Percentiles rank a stretch among this genome's conserved stretches.
Conservation (phyloP, 1,140 invertebrate species). For the Hycleus phaleratus region DNA sequence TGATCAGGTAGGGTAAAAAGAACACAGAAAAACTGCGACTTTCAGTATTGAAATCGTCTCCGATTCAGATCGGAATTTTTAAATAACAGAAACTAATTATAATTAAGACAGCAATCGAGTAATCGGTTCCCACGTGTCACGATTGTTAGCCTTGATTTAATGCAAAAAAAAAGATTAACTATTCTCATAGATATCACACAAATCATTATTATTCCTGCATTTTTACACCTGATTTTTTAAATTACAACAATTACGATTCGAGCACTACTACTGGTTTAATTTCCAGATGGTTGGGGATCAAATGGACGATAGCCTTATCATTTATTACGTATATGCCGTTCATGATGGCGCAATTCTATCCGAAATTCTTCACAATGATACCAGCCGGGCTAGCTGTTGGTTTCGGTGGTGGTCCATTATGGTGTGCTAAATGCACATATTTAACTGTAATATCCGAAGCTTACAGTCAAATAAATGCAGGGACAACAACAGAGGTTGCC, state of each 20-base stretch:
- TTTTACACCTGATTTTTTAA: too few species aligned
- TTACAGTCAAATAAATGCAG: conserved; percentile 54
- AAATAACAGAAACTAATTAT: too few species aligned
- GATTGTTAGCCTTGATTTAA: too few species aligned
- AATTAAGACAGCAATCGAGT: too few species aligned
- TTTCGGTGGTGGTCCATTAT: conserved; percentile 78
- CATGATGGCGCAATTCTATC: conserved; percentile 80
- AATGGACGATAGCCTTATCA: conserved; percentile 78
- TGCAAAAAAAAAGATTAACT: too few species aligned
- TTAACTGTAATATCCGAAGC: conserved; percentile 70
- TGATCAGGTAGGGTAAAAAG: conserved; percentile 53
- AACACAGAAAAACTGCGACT: too few species aligned
- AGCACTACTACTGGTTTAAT: neutral
- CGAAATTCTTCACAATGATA: conserved; percentile 72
- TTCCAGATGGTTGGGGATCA: conserved; percentile 69
- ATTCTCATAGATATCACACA: too few species aligned
- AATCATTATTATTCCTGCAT: too few species aligned
- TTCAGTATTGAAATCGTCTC: too few species aligned
- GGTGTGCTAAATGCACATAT: conserved; percentile 87
- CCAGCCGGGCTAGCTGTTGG: conserved; percentile 79
- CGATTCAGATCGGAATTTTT: too few species aligned
- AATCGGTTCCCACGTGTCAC: too few species aligned
- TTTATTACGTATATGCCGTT: conserved; percentile 83
- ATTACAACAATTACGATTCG: too few species aligned
- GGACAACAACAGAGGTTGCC: conserved; percentile 57